Conservation (phyloP, 2,888 invertebrate species). For the Amphiduros pacificus region DNA sequence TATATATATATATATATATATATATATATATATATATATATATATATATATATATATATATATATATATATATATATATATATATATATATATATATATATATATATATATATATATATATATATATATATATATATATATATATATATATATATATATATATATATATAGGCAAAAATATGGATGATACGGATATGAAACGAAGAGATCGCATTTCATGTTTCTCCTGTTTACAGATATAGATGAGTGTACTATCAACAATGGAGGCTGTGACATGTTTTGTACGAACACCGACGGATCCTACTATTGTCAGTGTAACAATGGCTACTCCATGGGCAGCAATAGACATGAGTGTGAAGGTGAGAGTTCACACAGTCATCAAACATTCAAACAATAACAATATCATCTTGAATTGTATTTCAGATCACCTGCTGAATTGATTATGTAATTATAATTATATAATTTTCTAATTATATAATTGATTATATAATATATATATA, state of each 20-base stretch:
- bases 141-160: conserved; percentile 12
- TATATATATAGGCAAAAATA: conserved; percentile 1
- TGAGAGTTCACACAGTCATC: too few relatives aligned
- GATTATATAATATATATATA: too few relatives aligned
- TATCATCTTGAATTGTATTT: too few relatives aligned
- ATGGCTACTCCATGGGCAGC: conserved; percentile 19
- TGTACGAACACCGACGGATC: conserved; percentile 26
- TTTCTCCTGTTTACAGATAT: conserved; percentile 1
- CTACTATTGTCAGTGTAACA: conserved; percentile 25
- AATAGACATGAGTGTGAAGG: conserved; percentile 13
- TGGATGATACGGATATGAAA: not conserved
- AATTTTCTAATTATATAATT: too few relatives aligned
- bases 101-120: conserved; percentile 18
- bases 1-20: too few relatives aligned
- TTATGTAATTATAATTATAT: too few relatives aligned
- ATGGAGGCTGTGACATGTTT: conserved; percentile 25
- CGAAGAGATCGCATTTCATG: not conserved
- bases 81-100: conserved; percentile 16
- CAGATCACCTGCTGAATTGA: too few relatives aligned
- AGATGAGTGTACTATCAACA: conserved; percentile 8
- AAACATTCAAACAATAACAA: too few relatives aligned
- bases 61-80: conserved; percentile 11
- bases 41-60: too few relatives aligned
- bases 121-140: conserved; percentile 6
- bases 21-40: too few relatives aligned